Base-by-base conservation (phyloP, 2,888 invertebrate species). In the Coleophora deauratella region DNA sequence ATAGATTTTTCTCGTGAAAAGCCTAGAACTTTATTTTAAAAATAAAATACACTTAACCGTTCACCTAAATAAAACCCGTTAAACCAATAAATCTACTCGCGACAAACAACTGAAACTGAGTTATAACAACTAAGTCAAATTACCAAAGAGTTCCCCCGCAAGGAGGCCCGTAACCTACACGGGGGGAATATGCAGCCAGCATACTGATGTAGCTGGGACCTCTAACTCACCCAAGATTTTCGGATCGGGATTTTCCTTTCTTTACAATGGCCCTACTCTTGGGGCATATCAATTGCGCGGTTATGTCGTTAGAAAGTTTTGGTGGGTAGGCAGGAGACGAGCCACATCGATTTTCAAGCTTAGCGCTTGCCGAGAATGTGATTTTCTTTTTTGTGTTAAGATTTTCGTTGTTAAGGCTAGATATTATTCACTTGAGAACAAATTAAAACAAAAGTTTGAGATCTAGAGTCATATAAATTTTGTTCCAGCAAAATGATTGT, bases 211-310 rank as follows among this genome's bases (percentile, higher is more conserved):
- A 66, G 49, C 55, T 46, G 50, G 59, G 67, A 66, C 62, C 71
- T 72, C 74, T 81, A 81, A 82, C 81, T 82, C 80, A 71, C 68
- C 65, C 66, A 84, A 84, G 81, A 84, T 84, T 85, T 85, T 82
- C 80, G 78, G 78, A 72, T 81, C 66, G 78, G 80, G 85, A 82
- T 82, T 85, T 85, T 82, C 85, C 81, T 85, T 85, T 84, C 85
- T 85, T 85, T 85, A 82, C 85, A 85, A 84, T 84, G 79, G 78
- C 72, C 78, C 81, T 84, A 85, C 85, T 79, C 84, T 64, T 69
- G 85, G 82, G 82, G 84, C 85, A 85, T 85, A 84, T 85, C 85
- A 85, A 85, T 82, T 81, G 85, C 85, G 85, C 80, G 81, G 85
- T 85, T 85, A 85, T 85, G 84, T 84, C 85, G 85, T 85, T 85